Conservation (phyloP, 2,113 vertebrate species). For the Atherinomorus stipes region DNA sequence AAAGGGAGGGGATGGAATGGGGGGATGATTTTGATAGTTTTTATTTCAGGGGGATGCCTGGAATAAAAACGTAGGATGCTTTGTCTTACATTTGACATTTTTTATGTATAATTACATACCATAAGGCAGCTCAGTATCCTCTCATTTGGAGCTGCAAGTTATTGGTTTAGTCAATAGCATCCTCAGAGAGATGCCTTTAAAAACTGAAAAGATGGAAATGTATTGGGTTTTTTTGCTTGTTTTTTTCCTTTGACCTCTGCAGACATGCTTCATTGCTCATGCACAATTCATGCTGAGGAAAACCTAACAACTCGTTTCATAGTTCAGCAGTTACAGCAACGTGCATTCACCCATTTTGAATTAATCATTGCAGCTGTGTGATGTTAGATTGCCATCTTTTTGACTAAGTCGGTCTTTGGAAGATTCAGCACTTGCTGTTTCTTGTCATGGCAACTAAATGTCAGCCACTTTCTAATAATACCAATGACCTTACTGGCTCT, state of each 20-base stretch:
- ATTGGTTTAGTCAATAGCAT: not conserved
- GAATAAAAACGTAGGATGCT: no score
- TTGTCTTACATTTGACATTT: no score
- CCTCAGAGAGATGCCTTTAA: not conserved
- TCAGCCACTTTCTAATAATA: slow-evolving; percentile 54
- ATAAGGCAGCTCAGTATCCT: not conserved
- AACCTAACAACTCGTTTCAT: not conserved
- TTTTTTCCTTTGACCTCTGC: not conserved
- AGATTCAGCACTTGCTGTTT: slow-evolving; percentile 24
- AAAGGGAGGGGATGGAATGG: no score
- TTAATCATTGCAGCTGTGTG: not conserved
- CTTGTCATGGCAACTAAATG: slow-evolving; percentile 57
- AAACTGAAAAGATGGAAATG: not conserved
- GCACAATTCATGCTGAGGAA: not conserved
- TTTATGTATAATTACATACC: no score
- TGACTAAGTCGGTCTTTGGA: not conserved
- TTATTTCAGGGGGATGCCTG: no score
- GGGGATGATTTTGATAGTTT: no score
- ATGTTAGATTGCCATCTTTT: not conserved
- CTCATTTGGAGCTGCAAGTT: not conserved
- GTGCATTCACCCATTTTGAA: not conserved
- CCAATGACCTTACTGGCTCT: slow-evolving; percentile 36
- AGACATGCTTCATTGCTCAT: not conserved
- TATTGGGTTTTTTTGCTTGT: no score
- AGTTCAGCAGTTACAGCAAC: not conserved